A percentile compares a stretch with the other conserved stretches of the same genome.
These are phyloP conservation scores for Aphrophora alni DNA, from an alignment of 2,888 invertebrate species.

Conservation along the genomic window DNA sequence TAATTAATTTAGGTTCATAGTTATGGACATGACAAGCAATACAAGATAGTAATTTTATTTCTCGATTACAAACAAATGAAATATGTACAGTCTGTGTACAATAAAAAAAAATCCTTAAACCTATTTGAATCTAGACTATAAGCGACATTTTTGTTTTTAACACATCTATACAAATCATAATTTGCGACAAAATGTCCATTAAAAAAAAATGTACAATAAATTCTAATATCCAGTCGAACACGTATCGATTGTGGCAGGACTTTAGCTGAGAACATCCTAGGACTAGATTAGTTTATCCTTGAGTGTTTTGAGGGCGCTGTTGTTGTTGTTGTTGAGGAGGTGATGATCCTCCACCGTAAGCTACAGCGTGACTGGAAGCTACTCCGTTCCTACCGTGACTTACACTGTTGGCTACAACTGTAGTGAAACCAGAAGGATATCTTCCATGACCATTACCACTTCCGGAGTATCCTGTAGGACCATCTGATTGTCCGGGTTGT, in stretches of 20 bases:
- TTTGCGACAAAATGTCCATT: neutral
- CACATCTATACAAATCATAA: neutral
- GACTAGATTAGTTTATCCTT: neutral
- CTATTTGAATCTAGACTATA: neutral
- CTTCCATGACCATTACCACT: neutral
- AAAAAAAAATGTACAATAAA: neutral
- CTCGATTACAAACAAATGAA: neutral
- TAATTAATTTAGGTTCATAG: too few species aligned
- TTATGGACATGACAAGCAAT: too few species aligned
- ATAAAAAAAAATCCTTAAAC: neutral
- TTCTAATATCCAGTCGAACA: neutral
- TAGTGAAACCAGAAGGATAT: constrained; percentile 49
- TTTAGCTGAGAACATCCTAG: neutral
- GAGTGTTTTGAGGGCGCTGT: neutral
- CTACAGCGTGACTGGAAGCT: constrained; percentile 75
- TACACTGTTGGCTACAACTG: constrained; percentile 75
- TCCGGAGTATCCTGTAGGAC: constrained; percentile 42
- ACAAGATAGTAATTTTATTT: neutral
- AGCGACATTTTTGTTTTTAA: neutral
- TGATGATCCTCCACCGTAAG: constrained; percentile 68
- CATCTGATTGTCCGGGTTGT: constrained; percentile 24
- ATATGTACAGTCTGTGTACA: neutral
- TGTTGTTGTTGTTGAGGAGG: neutral
- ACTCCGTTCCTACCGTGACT: constrained; percentile 74
- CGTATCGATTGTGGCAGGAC: neutral